phyloP scores from a whole-genome alignment of 2,797 vertebrate genomes.

The Crax fasciolata region DNA sequence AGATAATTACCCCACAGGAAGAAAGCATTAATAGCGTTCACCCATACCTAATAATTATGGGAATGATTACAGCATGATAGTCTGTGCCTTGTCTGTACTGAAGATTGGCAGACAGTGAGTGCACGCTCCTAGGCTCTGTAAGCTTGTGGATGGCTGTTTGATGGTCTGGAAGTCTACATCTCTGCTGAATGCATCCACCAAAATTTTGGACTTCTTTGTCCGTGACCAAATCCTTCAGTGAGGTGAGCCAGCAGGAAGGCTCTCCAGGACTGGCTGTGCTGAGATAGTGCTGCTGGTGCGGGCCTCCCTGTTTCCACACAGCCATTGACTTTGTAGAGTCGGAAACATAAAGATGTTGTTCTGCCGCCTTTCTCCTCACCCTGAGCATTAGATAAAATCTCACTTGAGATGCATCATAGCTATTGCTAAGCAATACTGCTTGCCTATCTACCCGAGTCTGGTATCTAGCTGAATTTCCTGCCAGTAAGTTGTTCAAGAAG shows the following conservation, averaged over 20 bases:
- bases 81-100: not conserved
- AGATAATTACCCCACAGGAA: conserved; percentile 8
- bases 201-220: not conserved
- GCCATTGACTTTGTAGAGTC: not conserved
- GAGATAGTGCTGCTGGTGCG: not conserved
- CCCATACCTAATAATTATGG: not conserved
- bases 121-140: not conserved
- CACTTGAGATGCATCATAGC: not conserved
- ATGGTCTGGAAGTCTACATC: not conserved
- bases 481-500: not conserved
- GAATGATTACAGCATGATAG: not conserved
- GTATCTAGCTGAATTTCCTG: not conserved
- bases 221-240: not conserved
- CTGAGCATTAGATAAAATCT: not conserved
- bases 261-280: not conserved
- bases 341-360: not conserved
- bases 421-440: not conserved
- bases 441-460: not conserved
- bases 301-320: not conserved
- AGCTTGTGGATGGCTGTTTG: not conserved
- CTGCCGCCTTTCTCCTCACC: not conserved
- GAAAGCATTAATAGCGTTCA: not conserved
- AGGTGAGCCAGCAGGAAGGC: not conserved
- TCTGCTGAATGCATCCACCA: not conserved
- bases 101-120: not conserved